Evolutionary conservation across 2,888 invertebrate species (phyloP).

Genomic region (Bruchidius siliquastri): DNA sequence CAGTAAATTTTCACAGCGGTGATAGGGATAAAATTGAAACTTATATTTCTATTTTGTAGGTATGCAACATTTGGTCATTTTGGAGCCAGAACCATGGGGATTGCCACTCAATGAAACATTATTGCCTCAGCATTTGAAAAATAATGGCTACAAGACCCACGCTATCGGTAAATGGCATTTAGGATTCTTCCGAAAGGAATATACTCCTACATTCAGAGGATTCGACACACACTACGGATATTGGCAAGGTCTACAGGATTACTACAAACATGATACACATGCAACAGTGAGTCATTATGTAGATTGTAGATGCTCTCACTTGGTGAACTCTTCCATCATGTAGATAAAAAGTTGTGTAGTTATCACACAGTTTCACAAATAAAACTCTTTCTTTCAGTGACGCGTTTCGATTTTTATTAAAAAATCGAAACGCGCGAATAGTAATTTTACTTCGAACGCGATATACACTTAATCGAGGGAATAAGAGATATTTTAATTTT

Average conservation of each 20-base stretch:
- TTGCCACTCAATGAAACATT: constrained; percentile 58
- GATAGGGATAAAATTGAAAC: no score
- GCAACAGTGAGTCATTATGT: constrained; percentile 45
- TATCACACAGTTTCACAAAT: no score
- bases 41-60: constrained; percentile 46
- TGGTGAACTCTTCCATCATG: no score
- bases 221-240: constrained; percentile 83
- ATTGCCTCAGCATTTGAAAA: constrained; percentile 59
- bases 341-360: no score
- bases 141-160: constrained; percentile 67
- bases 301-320: no score
- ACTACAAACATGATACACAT: constrained; percentile 61
- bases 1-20: no score
- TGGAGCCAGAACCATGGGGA: constrained; percentile 69
- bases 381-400: no score
- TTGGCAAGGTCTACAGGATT: constrained; percentile 77
- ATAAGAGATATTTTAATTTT: no score
- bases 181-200: constrained; percentile 69
- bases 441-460: no score
- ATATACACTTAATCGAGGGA: no score
- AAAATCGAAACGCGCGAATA: no score
- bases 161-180: constrained; percentile 85
- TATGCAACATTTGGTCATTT: constrained; percentile 68
- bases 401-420: no score
- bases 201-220: constrained; percentile 69